Percentiles rank a stretch among this genome's conserved stretches.
Evolutionary conservation across 2,888 invertebrate genomes (phyloP).

Genomic region (Formica aserva): DNA sequence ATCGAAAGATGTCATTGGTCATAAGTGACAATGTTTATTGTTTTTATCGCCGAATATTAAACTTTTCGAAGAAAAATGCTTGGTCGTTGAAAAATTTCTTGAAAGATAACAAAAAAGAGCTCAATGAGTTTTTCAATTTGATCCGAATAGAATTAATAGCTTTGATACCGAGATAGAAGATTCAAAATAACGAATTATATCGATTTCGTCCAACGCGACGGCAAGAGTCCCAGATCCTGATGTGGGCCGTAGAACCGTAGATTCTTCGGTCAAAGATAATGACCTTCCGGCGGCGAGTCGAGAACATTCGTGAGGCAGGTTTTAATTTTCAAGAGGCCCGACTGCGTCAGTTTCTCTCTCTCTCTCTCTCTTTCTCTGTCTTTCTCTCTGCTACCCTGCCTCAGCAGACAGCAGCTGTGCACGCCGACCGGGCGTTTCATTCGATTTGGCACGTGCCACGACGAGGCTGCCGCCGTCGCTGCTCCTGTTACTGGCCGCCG

Average conservation of each 20-base stretch:
- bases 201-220: conserved; percentile 19
- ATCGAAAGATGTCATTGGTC: background rate
- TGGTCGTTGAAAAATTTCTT: background rate
- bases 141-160: background rate
- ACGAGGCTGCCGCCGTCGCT: conserved; percentile 64
- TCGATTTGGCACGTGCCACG: conserved; percentile 84
- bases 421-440: conserved; percentile 78
- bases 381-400: conserved; percentile 28
- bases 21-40: too few species aligned
- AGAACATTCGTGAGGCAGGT: conserved; percentile 76
- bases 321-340: conserved; percentile 78
- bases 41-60: background rate
- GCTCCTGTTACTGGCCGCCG: conserved; percentile 55
- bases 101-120: background rate
- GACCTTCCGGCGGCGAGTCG: conserved; percentile 73
- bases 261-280: conserved; percentile 62
- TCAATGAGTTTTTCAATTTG: background rate
- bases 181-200: background rate
- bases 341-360: background rate
- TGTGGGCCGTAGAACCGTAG: conserved; percentile 1
- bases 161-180: background rate
- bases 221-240: conserved; percentile 4
- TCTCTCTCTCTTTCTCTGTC: background rate
- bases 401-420: conserved; percentile 77
- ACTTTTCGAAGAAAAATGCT: background rate